Evolutionary conservation across 1,140 invertebrate genomes (phyloP), one percentile per base, ranked within the genome.

Genomic region (Trachymyrmex cornetzi): DNA sequence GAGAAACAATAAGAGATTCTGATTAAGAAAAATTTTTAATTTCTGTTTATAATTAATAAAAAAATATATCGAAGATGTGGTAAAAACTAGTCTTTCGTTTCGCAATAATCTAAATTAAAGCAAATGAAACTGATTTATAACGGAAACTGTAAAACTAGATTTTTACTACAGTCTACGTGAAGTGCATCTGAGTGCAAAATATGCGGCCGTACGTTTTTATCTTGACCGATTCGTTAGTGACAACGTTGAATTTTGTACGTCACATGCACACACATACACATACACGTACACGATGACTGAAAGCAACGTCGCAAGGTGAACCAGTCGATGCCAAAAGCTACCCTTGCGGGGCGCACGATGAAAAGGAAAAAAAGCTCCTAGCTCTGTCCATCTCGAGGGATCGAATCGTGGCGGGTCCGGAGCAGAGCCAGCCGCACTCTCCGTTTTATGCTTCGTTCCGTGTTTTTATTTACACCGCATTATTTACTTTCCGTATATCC

Each of bases 401-500:
- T 84, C 69, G 80, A 84, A 84, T 84, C 55, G 80, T 44, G 19
- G 53, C 80, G 80, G 34, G 50, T 38, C 66, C 53, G 34, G 24
- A n/a, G 69, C 16, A 22, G 80, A 74, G 19, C 55, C 69, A 24
- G 55, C 80, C 69, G 69, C 69, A 48, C 80, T 75, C 80, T 82
- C 69, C 69, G 80, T 75, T 84, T 84, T 84, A 75, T 74, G 55
- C 88, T 87, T 89, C 72, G 61, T 79, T 67, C 81, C 55, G 89
- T 91, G 88, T 92, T 92, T 93, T 91, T 94, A 93, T 94, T 94
- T 94, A 89, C 88, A 91, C 86, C 91, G 92, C 91, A 86, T 91
- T 94, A 93, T 94, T 94, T 94, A 92, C 92, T 91, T 92, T 89
- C 89, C 89, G 88, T 91, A 90, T 88, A 92, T 91, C 85, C 84